Evolutionary conservation across 2,888 invertebrate species (phyloP), one percentile per base, ranked within the genome.

Genomic region (Monochamus alternatus): DNA sequence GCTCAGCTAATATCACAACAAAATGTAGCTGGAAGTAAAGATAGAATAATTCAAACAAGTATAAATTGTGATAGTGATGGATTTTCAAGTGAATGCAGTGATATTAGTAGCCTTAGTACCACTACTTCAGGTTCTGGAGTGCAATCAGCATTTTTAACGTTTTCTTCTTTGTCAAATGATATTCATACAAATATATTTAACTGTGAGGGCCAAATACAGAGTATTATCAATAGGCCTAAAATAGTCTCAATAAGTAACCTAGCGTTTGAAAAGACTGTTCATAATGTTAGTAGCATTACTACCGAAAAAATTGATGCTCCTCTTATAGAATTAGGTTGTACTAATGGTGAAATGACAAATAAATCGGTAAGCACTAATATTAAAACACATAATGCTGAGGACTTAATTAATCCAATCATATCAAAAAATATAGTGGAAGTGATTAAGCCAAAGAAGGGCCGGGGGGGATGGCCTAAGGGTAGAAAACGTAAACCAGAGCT

Each of bases 381-480:
- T 51, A 63, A 63, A 63, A 10, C 71, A 14, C n/a, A 71, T 9
- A 63, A 9, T 47, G 62, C 64, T 51, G 79, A 74, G 68, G 51
- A 68, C 7, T 73, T 69, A 67, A 75, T 75, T 47, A 75, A 78
- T 52, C 75, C 79, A 31, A 52, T 76, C 67, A 43, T 80, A 47
- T 51, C 72, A 5, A 83, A 83, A 66, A 63, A 51, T 64, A 62
- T 76, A 55, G 43, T 70, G 44, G 75, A 80, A 68, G 60, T 75
- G 60, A 68, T 30, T 7, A 82, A 84, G 73, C 87, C 85, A 65
- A 88, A 87, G 66, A 91, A 91, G 85, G 87, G 89, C 68, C 88
- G 91, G 82, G 91, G 92, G 76, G 92, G 92, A 0, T 92, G 92
- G 92, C 92, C 92, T 1, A 92, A 92, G 85, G 92, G 92, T 1